These are phyloP conservation scores for Clavelina lepadiformis DNA, from an alignment of 23 tunicate genomes.

Conservation along the genomic window DNA sequence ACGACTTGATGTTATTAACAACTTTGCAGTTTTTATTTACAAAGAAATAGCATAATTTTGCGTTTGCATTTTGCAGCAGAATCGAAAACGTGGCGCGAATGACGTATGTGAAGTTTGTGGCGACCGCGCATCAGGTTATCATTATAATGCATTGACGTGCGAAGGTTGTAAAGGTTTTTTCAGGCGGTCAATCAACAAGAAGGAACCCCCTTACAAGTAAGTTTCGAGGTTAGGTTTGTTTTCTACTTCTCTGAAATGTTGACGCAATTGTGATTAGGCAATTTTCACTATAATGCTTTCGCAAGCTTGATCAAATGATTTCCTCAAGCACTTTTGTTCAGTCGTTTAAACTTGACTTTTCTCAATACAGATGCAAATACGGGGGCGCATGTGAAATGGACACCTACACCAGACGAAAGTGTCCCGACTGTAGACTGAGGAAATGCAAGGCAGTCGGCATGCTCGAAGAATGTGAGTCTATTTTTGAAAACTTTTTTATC, in stretches of 20 bases:
- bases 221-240: background rate
- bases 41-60: no score
- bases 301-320: no score
- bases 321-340: no score
- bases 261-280: background rate
- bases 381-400: slow-evolving; percentile 95
- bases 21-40: no score
- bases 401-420: slow-evolving; percentile 91
- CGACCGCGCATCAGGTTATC: slow-evolving; percentile 89
- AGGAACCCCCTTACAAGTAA: slow-evolving; percentile 38
- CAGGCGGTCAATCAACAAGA: slow-evolving; percentile 75
- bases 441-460: slow-evolving; percentile 89
- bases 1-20: no score
- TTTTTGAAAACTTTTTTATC: no score
- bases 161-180: slow-evolving; percentile 99
- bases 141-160: slow-evolving; percentile 92
- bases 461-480: slow-evolving; percentile 92
- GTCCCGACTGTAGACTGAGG: slow-evolving; percentile 86
- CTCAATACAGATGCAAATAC: slow-evolving; percentile 86
- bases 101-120: slow-evolving; percentile 91
- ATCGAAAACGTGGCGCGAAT: slow-evolving; percentile 61
- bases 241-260: background rate
- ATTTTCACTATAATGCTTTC: no score
- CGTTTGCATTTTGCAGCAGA: no score
- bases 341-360: background rate